Evolutionary conservation across 2,888 invertebrate genomes (phyloP), one percentile per base, ranked within the genome.

Genomic region (Cistogaster globosa): DNA sequence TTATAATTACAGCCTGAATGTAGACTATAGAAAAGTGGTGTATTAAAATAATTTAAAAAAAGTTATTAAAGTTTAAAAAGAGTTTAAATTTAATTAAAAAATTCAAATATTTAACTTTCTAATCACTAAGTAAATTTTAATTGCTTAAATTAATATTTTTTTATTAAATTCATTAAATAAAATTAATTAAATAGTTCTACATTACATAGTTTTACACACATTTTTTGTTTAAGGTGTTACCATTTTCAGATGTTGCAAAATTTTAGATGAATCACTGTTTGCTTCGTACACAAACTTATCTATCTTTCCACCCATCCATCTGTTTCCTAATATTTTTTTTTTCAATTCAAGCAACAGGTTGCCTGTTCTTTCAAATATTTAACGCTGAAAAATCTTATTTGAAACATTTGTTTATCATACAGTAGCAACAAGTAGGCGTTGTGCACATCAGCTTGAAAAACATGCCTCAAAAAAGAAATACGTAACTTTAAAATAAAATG

Each of bases 341-440:
- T 48, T 57, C 5, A 42, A 57, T 57, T 62, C 16, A 57, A 75
- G 48, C 53, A 82, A 69, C 69, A 75, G 57, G 48, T 69, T 75
- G 57, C 55, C 60, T 69, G 62, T 76, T 75, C 68, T 48, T 48
- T 75, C 5, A 32, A 48, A 32, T 20, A 65, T 11, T 32, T 18
- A 7, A 57, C 22, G 51, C 11, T 65, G n/a, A 55, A 48, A 69
- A 38, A 7, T 51, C 26, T 45, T 20, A 22, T 2, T 18, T 53
- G 32, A 71, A 71, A 62, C 57, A 72, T 58, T 53, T 81, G 26
- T 57, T 65, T 63, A 82, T 58, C 67, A 69, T 18, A 68, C 85
- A 60, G 81, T 85, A 85, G 85, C 85, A 53, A 78, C 78, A 82
- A 71, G 78, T 81, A 65, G 85, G 85, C 85, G 85, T 85, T 60